Evolutionary conservation across 2,888 invertebrate genomes (phyloP).

Genomic region (Hirtodrosophila trivittata): DNA sequence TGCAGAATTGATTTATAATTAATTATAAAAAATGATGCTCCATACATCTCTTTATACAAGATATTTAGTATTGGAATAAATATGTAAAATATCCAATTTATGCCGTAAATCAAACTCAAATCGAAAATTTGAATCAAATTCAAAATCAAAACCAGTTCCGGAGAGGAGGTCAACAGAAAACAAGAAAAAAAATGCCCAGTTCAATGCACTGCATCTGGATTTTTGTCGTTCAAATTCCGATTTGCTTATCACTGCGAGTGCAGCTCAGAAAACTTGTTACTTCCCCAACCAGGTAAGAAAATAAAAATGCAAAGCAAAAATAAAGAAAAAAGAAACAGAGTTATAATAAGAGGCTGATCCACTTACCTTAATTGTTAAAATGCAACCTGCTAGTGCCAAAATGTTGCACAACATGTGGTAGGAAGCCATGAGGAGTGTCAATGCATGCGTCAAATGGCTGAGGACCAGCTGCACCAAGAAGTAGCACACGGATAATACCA

Average conservation of each 20-base stretch:
- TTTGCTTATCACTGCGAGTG: slow-evolving; percentile 48
- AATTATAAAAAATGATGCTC: too few species aligned
- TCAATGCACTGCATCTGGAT: slow-evolving; percentile 45
- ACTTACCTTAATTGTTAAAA: slow-evolving; percentile 91
- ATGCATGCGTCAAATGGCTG: slow-evolving; percentile 95
- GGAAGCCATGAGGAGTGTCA: slow-evolving; percentile 95
- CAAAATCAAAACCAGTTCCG: slow-evolving; percentile 38
- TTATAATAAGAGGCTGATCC: slow-evolving; percentile 26
- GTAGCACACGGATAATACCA: slow-evolving; percentile 89
- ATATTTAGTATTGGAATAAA: too few species aligned
- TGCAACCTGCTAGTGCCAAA: slow-evolving; percentile 92
- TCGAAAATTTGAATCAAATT: neutral
- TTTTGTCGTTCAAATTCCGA: slow-evolving; percentile 18
- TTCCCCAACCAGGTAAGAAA: slow-evolving; percentile 13
- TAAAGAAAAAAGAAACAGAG: too few species aligned
- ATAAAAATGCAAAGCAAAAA: neutral
- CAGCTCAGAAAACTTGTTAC: slow-evolving; percentile 29
- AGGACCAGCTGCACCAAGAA: slow-evolving; percentile 93
- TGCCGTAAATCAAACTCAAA: too few species aligned
- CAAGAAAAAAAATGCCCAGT: slow-evolving; percentile 25
- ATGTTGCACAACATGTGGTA: slow-evolving; percentile 98
- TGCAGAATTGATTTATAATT: too few species aligned
- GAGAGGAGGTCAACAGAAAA: neutral
- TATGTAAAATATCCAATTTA: too few species aligned
- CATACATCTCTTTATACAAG: too few species aligned